Evolutionary conservation across 2,888 invertebrate species (phyloP).

Genomic region (Lysandra coridon): DNA sequence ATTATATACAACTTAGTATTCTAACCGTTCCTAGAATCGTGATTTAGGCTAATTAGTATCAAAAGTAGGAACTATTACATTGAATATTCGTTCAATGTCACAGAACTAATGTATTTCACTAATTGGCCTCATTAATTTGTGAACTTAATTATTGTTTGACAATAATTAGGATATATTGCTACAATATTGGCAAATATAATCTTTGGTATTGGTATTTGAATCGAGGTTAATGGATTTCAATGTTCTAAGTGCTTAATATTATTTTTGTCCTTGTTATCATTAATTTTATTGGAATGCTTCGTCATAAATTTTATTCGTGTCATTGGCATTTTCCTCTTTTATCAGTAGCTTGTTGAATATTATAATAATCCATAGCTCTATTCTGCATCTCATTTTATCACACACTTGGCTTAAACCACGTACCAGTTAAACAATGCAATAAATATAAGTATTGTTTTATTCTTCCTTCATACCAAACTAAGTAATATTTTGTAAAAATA

Average conservation of each 20-base stretch:
- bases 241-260: not conserved
- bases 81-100: not conserved
- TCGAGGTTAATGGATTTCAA: not conserved
- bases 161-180: not conserved
- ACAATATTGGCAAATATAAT: not conserved
- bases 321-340: not conserved
- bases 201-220: not conserved
- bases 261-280: not conserved
- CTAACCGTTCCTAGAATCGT: not conserved
- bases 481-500: too few relatives aligned
- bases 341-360: too few relatives aligned
- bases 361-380: too few relatives aligned
- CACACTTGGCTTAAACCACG: too few relatives aligned
- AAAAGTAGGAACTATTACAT: not conserved
- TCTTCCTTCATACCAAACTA: too few relatives aligned
- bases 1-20: too few relatives aligned
- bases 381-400: too few relatives aligned
- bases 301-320: not conserved
- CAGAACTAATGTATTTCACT: constrained; percentile 3
- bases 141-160: constrained; percentile 24
- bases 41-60: not conserved
- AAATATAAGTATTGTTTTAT: too few relatives aligned
- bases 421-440: too few relatives aligned
- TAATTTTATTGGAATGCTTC: not conserved
- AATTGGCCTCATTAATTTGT: constrained; percentile 8